Evolutionary conservation across 1,140 invertebrate species (phyloP).

Genomic region (Oedothorax gibbosus): DNA sequence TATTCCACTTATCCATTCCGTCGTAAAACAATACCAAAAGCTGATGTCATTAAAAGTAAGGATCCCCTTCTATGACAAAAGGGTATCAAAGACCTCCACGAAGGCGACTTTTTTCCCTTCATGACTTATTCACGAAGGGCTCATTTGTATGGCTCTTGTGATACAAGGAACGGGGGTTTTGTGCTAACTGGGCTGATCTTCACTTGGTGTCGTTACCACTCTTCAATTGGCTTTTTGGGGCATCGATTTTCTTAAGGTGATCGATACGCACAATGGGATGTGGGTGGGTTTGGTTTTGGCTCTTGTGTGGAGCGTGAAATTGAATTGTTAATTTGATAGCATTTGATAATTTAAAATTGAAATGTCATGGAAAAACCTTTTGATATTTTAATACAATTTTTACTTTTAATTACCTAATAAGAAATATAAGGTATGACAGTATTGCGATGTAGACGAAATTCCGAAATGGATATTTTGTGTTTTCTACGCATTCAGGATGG

Average conservation of each 20-base stretch:
- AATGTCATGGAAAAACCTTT: no score
- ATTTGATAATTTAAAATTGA: no score
- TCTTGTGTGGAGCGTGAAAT: no score
- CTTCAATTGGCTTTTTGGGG: background rate
- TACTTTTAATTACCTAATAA: no score
- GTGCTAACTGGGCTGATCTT: slow-evolving; percentile 18
- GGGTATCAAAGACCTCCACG: background rate
- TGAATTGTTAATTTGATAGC: no score
- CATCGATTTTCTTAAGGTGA: background rate
- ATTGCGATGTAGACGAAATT: no score
- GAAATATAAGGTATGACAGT: no score
- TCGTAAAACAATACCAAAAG: slow-evolving; percentile 27
- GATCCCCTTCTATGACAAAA: slow-evolving; percentile 5
- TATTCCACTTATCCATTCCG: background rate
- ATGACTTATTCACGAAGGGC: slow-evolving; percentile 38
- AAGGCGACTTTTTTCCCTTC: background rate
- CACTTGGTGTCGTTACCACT: slow-evolving; percentile 9
- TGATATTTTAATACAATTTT: no score
- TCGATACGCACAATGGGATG: background rate
- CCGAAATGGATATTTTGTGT: no score
- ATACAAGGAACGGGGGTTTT: background rate
- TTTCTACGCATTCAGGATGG: no score
- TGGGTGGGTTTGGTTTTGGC: no score
- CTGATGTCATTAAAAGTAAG: slow-evolving; percentile 32
- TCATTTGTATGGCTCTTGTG: slow-evolving; percentile 9